phyloP scores from a whole-genome alignment of 2,797 vertebrate genomes.

The Bradypodion pumilum region DNA sequence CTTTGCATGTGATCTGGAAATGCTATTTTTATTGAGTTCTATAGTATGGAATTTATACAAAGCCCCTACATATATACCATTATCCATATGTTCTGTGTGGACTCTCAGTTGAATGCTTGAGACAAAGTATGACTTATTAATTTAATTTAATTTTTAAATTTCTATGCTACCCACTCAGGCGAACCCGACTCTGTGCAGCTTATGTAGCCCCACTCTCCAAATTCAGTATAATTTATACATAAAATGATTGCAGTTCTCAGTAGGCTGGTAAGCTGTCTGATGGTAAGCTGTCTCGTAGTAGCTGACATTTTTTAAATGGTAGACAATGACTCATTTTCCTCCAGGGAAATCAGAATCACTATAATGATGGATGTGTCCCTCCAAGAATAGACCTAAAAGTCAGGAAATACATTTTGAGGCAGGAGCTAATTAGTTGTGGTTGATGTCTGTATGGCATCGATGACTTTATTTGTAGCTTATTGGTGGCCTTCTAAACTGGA shows the following conservation, averaged over 20 bases:
- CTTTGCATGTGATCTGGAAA: neutral
- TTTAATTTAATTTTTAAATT: no score
- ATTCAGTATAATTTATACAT: neutral
- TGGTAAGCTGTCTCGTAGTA: neutral
- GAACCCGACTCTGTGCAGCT: no score
- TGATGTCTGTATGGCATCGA: neutral
- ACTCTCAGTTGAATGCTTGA: neutral
- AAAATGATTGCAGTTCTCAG: conserved; percentile 2
- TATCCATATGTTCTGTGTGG: neutral
- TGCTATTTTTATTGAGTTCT: neutral
- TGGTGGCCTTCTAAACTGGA: neutral
- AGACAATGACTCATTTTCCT: conserved; percentile 5
- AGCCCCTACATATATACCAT: neutral
- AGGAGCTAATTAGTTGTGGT: neutral
- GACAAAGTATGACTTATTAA: neutral
- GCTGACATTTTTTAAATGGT: neutral
- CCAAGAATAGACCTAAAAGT: neutral
- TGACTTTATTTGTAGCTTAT: neutral
- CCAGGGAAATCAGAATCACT: conserved; percentile 3
- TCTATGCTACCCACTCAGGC: no score
- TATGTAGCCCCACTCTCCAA: neutral
- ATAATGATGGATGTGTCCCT: neutral
- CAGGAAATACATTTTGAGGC: neutral
- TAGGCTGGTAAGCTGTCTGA: neutral
- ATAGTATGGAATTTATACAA: neutral